These are phyloP conservation scores for Meteorus cinctellus DNA, from an alignment of 2,888 invertebrate species.

Conservation along the genomic window DNA sequence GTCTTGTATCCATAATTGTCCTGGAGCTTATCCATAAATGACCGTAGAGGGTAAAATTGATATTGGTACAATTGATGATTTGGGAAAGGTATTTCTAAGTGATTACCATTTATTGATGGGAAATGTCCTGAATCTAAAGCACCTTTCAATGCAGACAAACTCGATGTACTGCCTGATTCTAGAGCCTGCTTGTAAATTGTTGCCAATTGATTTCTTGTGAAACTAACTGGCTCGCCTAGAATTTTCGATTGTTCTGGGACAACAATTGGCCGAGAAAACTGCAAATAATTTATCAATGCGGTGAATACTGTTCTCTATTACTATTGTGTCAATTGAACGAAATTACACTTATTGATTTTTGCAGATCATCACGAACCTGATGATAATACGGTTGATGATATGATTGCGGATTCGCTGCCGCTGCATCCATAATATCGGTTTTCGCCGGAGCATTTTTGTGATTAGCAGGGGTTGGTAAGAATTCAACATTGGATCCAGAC, in stretches of 20 bases:
- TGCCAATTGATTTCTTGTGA: conserved; percentile 73
- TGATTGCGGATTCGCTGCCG: neutral
- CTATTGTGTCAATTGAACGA: neutral
- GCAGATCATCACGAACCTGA: conserved; percentile 43
- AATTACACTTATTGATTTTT: neutral
- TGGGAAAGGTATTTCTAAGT: conserved; percentile 52
- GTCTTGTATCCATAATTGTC: conserved; percentile 55
- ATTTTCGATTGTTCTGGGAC: conserved; percentile 34
- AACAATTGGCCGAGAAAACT: conserved; percentile 40
- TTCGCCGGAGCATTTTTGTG: conserved; percentile 25
- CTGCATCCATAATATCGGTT: neutral
- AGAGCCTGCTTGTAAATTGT: conserved; percentile 74
- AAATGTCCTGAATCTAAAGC: conserved; percentile 52
- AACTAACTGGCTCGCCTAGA: conserved; percentile 56
- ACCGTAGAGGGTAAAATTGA: conserved; percentile 76
- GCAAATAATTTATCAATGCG: neutral
- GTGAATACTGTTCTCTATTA: neutral
- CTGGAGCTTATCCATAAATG: conserved; percentile 71
- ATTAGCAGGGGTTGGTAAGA: conserved; percentile 18
- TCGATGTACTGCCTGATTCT: conserved; percentile 63
- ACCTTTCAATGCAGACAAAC: conserved; percentile 57
- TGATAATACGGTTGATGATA: conserved; percentile 49
- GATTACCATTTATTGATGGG: conserved; percentile 52
- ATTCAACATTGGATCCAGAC: conserved; percentile 39
- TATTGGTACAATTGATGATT: conserved; percentile 71